Evolutionary conservation across 2,888 invertebrate genomes (phyloP).

Genomic region (Blera fallax): DNA sequence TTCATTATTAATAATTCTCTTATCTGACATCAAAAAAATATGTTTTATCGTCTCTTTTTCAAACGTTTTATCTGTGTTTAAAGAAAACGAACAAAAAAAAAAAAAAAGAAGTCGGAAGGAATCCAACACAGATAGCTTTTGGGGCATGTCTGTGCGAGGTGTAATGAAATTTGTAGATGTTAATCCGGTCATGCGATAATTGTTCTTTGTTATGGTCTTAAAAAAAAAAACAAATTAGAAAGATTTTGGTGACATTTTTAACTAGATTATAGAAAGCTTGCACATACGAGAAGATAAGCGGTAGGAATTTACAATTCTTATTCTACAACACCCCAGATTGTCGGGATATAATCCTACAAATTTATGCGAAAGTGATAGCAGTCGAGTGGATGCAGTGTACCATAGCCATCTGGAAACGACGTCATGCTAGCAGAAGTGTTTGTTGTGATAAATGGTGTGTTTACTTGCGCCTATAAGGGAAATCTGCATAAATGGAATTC

Average conservation of each 20-base stretch:
- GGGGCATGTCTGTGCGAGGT: constrained; percentile 34
- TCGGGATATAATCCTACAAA: not conserved
- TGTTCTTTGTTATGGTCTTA: constrained; percentile 6
- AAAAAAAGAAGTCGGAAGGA: not conserved
- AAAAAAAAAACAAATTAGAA: not conserved
- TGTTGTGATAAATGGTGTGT: not conserved
- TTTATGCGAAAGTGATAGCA: not conserved
- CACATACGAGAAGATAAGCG: not conserved
- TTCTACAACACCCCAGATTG: not conserved
- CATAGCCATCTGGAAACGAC: not conserved
- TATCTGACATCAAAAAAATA: not conserved
- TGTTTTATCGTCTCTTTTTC: not conserved
- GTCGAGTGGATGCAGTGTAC: not conserved
- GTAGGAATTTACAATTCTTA: not conserved
- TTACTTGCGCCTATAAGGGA: not conserved
- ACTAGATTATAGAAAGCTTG: constrained; percentile 8
- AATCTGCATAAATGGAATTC: not conserved
- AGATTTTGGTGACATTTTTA: not conserved
- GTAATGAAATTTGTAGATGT: constrained; percentile 1
- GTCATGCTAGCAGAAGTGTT: not conserved
- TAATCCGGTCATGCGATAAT: constrained; percentile 42
- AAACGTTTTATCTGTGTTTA: constrained; percentile 12
- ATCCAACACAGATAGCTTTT: constrained; percentile 40
- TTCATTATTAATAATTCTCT: not conserved
- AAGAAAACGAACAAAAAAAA: not conserved